Evolutionary conservation across 2,113 vertebrate species (phyloP).

Genomic region (Manacus vitellinus): DNA sequence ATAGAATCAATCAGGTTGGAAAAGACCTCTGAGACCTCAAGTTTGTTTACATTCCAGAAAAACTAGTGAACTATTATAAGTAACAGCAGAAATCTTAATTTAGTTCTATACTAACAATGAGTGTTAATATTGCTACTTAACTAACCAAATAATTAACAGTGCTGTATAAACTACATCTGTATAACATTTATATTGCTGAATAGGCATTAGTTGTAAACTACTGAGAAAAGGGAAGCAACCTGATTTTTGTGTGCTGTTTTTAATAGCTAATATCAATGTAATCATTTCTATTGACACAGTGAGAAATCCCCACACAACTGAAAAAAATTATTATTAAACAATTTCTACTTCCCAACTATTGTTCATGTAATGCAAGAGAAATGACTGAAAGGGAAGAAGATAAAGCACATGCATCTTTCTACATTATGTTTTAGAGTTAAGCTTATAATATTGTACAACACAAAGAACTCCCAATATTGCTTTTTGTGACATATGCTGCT

Average conservation of each 20-base stretch:
- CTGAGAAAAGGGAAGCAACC: background rate
- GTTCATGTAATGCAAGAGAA: background rate
- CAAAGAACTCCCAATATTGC: background rate
- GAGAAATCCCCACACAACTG: background rate
- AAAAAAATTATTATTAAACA: constrained; percentile 22
- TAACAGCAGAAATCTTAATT: background rate
- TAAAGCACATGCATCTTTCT: background rate
- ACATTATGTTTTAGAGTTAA: background rate
- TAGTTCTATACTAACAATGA: background rate
- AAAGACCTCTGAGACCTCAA: no score
- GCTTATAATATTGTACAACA: background rate
- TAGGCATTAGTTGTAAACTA: background rate
- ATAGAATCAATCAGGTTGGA: no score
- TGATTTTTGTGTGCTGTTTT: background rate
- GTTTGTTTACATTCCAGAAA: background rate
- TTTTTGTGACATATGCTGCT: background rate
- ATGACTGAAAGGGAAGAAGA: background rate
- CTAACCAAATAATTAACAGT: background rate
- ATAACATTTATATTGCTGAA: background rate
- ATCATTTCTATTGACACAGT: background rate
- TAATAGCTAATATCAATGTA: background rate
- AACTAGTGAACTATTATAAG: background rate
- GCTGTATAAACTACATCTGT: background rate
- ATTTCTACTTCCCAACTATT: constrained; percentile 8
- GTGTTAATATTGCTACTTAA: background rate